phyloP scores from a whole-genome alignment of 2,113 vertebrate species.

The Notothenia rossii region DNA sequence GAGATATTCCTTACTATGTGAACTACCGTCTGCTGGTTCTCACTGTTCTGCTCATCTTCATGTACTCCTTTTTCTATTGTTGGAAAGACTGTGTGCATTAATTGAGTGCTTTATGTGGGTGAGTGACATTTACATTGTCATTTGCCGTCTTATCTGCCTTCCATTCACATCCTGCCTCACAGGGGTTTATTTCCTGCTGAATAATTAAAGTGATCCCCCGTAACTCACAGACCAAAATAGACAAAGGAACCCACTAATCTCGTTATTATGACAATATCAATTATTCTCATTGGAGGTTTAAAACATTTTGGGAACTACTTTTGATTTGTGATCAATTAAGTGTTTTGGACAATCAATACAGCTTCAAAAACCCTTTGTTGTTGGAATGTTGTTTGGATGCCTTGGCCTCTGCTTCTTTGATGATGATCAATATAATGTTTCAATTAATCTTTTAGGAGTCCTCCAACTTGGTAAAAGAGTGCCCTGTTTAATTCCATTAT shows the following conservation, averaged over 20 bases:
- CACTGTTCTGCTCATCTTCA: no score
- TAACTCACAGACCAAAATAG: conserved; percentile 1
- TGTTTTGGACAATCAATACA: no score
- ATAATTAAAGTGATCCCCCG: background rate
- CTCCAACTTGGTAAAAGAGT: background rate
- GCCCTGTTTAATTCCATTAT: background rate
- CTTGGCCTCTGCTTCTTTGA: background rate
- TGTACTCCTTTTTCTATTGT: no score
- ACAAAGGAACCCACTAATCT: background rate
- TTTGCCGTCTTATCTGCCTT: background rate
- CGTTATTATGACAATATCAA: background rate
- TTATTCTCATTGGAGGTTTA: background rate
- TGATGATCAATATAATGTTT: no score
- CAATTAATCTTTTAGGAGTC: background rate
- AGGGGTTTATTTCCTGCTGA: background rate
- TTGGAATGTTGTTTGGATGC: no score
- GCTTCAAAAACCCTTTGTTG: no score
- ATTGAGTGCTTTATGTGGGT: background rate
- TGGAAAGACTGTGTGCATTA: no score
- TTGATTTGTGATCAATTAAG: no score
- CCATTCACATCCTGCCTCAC: background rate
- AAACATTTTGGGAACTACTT: background rate
- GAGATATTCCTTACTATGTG: no score
- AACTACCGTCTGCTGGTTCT: no score
- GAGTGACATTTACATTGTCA: background rate